Percentiles rank a stretch among this genome's conserved stretches.
Conservation (phyloP, 2,113 vertebrate species). For the Rhea pennata region DNA sequence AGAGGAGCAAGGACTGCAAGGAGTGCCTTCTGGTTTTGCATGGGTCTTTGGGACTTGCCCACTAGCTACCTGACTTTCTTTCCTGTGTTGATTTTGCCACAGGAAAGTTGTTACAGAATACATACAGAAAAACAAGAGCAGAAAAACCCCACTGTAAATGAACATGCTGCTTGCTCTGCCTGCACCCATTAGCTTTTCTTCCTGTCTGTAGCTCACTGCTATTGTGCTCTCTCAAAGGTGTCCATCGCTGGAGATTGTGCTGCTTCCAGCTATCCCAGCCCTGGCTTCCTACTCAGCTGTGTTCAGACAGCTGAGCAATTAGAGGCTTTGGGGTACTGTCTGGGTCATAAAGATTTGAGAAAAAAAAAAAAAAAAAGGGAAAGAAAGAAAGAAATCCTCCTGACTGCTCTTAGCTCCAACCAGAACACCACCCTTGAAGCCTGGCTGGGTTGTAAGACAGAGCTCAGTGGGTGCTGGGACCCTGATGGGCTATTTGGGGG, state of each 20-base stretch:
- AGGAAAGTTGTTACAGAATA: neutral
- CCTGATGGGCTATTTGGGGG: accelerated
- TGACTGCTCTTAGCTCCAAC: accelerated
- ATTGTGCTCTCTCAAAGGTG: accelerated
- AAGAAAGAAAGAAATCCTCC: neutral
- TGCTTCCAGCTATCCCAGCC: neutral
- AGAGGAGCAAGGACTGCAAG: neutral
- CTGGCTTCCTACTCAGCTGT: neutral
- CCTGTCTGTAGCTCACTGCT: neutral
- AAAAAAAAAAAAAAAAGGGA: too few species aligned
- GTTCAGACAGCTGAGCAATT: neutral
- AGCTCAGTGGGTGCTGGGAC: accelerated
- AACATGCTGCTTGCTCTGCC: neutral
- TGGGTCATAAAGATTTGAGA: neutral
- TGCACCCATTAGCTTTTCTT: accelerated
- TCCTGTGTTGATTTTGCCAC: neutral
- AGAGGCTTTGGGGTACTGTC: neutral
- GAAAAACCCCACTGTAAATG: neutral
- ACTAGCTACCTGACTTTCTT: neutral
- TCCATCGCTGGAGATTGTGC: accelerated
- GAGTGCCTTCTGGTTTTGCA: accelerated
- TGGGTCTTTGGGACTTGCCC: accelerated
- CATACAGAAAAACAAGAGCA: neutral
- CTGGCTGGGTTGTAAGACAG: neutral
- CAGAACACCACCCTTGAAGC: accelerated